Evolutionary conservation across 2,797 vertebrate species (phyloP).

Genomic region (Sphenopsis melanotis): DNA sequence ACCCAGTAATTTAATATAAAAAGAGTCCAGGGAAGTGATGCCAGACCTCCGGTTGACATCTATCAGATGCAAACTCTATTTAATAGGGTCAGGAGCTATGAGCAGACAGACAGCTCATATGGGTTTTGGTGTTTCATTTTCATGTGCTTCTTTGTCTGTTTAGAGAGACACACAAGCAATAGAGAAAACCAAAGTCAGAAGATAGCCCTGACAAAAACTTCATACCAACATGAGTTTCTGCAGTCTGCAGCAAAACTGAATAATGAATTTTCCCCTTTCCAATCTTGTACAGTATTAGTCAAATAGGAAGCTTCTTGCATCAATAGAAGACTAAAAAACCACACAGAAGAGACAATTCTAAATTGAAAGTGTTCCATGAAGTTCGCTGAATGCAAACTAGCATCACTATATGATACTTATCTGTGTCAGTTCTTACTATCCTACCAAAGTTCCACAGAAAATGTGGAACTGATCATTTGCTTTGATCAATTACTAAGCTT

Average conservation of each 20-base stretch:
- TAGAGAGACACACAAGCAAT: background rate
- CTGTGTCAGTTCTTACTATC: background rate
- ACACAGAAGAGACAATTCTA: background rate
- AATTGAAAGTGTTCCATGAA: background rate
- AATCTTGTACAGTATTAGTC: background rate
- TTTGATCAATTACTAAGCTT: background rate
- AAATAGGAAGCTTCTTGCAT: background rate
- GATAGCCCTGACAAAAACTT: background rate
- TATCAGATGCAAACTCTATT: background rate
- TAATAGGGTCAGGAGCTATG: background rate
- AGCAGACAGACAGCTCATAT: background rate
- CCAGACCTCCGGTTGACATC: background rate
- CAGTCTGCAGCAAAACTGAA: background rate
- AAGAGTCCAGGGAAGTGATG: background rate
- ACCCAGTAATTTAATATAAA: background rate
- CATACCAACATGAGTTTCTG: background rate
- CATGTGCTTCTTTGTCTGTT: background rate
- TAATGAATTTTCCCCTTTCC: background rate
- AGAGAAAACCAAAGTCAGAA: background rate
- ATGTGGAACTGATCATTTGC: background rate
- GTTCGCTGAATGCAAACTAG: background rate
- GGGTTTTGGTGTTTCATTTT: background rate
- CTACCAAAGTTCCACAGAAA: background rate
- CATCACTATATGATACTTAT: background rate
- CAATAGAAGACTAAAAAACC: background rate